Base-by-base conservation (phyloP, 2,888 invertebrate genomes). In the Pristionchus exspectatus region DNA sequence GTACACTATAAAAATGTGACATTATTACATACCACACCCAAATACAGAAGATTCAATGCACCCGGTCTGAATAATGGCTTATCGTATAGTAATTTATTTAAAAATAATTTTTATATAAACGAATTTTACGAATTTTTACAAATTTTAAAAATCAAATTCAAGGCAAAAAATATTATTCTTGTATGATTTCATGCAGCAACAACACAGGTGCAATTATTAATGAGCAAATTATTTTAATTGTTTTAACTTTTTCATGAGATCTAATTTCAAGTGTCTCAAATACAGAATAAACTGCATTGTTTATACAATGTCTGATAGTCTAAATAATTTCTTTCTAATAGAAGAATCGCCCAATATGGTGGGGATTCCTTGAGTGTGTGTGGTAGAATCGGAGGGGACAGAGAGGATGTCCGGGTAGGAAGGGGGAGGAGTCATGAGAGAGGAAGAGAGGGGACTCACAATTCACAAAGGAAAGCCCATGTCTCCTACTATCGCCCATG, bases 401-500 rank as follows among this genome's bases (percentile, higher is more conserved):
- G 54, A 44, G 44, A 86, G 89, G 83, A 27, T 56, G 89, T 54
- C 21, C 24, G 54, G 63, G 77, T 77, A 88, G 59, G 74, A 88
- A 83, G 89, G 50, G 83, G 89, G 83, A 83, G 83, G 89, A 83
- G 88, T 69, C 74, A 86, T 44, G 85, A 30, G 54, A 54, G 72
- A 54, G 69, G 50, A 54, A 66, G 87, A 50, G 54, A 33, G 56
- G 66, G 66, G 81, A 33, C 38, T 27, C 38, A 30, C 72, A 38
- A 74, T 54, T 30, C n/a, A 87, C 24, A 59, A 27, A 33, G 30
- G 72, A 87, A 87, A 87, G 33, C 27, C 72, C 88, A 63, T 27
- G 21, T 27, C 33, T n/a, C 16, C 59, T 14, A 24, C 81, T 27
- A 18, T 83, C 56, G 24, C 83, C 27, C 18, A 77, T 72, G 50